Base-by-base conservation (phyloP, 2,888 invertebrate species). In the Lypha dubia region DNA sequence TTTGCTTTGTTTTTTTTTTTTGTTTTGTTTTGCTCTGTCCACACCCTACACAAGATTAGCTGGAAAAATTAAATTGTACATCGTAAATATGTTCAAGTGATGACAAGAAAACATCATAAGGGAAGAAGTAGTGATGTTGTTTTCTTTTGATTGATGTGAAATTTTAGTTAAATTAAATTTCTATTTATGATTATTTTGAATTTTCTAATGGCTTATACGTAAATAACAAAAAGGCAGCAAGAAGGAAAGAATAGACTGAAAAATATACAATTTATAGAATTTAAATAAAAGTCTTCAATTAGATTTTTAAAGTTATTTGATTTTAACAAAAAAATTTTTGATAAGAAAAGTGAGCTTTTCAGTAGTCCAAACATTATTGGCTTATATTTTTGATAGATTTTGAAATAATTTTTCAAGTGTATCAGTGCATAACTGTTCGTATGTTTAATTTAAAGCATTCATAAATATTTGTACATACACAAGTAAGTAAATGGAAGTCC, bases 1-100 rank as follows among this genome's bases (percentile, higher is more conserved):
- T n/a, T n/a, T n/a, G n/a, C n/a, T n/a, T n/a, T n/a, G n/a, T n/a
- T n/a, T n/a, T n/a, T n/a, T n/a, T n/a, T n/a, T n/a, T n/a, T n/a
- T n/a, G n/a, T n/a, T n/a, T n/a, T n/a, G n/a, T 65, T 68, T 65
- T 53, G 24, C 60, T 49, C 2, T 20, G 11, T 58, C 22, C 24
- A 15, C 13, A 56, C 63, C 44, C 53, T 81, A 56, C 41, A 62
- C 7, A 11, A 51, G 46, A 46, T 22, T 58, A 58, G 24, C 22
- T 46, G 32, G 46, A 53, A 67, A 46, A 46, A 22, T 60, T 60
- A 20, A 28, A 35, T 73, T 35, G 20, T 49, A 35, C 15, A 49
- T 11, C 11, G 35, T 60, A 20, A 7, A 60, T 5, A 49, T 44
- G 1, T 22, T 7, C 0, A 35, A 60, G 20, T 5, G 24, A 13